Percentiles rank a stretch among this genome's conserved stretches.
Conservation (phyloP, 2,888 invertebrate species). For the Elmis aenea region DNA sequence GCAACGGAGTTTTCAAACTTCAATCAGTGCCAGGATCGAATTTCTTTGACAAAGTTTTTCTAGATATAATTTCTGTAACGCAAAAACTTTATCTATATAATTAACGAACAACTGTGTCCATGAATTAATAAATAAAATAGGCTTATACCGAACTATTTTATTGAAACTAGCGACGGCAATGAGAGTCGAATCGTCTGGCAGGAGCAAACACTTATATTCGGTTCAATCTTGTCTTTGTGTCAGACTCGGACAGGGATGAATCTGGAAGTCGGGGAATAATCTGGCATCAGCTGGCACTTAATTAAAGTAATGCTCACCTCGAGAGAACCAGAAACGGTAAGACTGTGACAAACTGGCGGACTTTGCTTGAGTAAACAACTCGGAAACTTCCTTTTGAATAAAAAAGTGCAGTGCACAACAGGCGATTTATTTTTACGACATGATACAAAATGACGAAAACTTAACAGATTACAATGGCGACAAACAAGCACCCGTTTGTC, state of each 20-base stretch:
- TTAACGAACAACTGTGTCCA: conserved; percentile 10
- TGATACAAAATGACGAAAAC: too few species aligned
- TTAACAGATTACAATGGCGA: too few species aligned
- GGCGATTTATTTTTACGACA: too few species aligned
- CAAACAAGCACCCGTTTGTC: too few species aligned
- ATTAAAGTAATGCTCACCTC: conserved; percentile 42
- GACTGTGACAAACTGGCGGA: conserved; percentile 21
- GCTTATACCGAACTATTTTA: conserved; percentile 22
- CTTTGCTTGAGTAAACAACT: conserved; percentile 11
- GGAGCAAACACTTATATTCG: conserved; percentile 34
- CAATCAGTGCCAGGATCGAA: too few species aligned
- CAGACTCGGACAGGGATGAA: conserved; percentile 31
- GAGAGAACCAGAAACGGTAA: conserved; percentile 21
- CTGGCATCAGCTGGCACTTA: conserved; percentile 43
- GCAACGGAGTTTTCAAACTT: too few species aligned
- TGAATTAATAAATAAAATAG: conserved; percentile 17
- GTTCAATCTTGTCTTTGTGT: conserved; percentile 36
- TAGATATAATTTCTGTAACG: neutral
- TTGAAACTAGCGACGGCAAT: conserved; percentile 22
- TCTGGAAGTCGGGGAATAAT: conserved; percentile 38
- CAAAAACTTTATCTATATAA: neutral
- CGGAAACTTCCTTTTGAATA: conserved; percentile 5
- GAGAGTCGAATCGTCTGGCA: conserved; percentile 26
- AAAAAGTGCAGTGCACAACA: too few species aligned
- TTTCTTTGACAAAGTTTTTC: too few species aligned